Evolutionary conservation across 2,888 invertebrate genomes (phyloP).

Genomic region (Phyto melanocephala): DNA sequence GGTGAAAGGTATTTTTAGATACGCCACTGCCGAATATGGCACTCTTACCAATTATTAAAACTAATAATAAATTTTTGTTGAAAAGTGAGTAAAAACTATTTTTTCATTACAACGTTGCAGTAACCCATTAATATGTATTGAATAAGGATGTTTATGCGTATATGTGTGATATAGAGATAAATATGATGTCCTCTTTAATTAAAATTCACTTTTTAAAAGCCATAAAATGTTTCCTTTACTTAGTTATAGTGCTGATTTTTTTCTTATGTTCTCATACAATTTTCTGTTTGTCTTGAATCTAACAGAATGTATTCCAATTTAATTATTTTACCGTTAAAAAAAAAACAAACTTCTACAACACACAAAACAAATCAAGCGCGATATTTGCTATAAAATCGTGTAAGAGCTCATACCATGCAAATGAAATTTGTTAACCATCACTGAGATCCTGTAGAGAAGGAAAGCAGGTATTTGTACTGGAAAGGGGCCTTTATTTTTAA

Average conservation of each 20-base stretch:
- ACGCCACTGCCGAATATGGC: too few relatives aligned
- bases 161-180: constrained; percentile 20
- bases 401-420: neutral
- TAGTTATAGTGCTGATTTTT: constrained; percentile 6
- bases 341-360: constrained; percentile 8
- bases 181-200: constrained; percentile 68
- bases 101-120: too few relatives aligned
- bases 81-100: too few relatives aligned
- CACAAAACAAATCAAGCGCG: constrained; percentile 66
- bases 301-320: constrained; percentile 67
- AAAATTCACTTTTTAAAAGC: constrained; percentile 65
- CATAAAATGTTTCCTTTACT: constrained; percentile 65
- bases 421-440: neutral
- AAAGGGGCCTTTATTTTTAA: too few relatives aligned
- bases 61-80: too few relatives aligned
- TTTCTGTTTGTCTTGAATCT: constrained; percentile 32
- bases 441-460: constrained; percentile 9
- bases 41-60: too few relatives aligned
- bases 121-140: neutral
- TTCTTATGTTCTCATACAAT: neutral
- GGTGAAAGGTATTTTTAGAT: too few relatives aligned
- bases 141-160: neutral
- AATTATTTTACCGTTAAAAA: constrained; percentile 67
- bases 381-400: constrained; percentile 52
- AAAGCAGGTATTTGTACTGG: too few relatives aligned